Base-by-base conservation (phyloP, 2,888 invertebrate species). In the Orthonevra nobilis region DNA sequence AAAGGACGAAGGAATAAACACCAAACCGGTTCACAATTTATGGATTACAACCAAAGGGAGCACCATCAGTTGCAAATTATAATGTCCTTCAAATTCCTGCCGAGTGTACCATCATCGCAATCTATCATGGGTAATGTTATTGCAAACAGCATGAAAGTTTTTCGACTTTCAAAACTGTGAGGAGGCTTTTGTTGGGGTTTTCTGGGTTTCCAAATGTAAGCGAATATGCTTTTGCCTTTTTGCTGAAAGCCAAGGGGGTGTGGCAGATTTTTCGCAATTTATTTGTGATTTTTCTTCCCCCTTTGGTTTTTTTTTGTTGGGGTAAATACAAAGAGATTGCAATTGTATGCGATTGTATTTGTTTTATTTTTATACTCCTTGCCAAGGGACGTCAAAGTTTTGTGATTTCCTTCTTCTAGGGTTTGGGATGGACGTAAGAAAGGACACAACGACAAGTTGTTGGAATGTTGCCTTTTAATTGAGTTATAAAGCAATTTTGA, bases 401-500 rank as follows among this genome's bases (percentile, higher is more conserved):
- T 32, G 7, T 20, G 10, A 32, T 26, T 61, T 46, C 12, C 61
- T 17, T 36, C 17, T 12, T 17, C 46, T 15, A 26, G 36, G 26
- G 61, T 30, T 12, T 17, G 10, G 20, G 3, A n/a, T n/a, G n/a
- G n/a, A n/a, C n/a, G n/a, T n/a, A n/a, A 19, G 32, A 36, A 63
- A 36, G 70, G 58, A 77, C 44, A 54, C 17, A 36, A 19, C 44
- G 48, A 58, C n/a, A n/a, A n/a, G n/a, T n/a, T n/a, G 38, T 72
- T 60, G 28, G 58, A 32, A 70, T 58, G 42, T 44, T 28, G 64
- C 58, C 70, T 64, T 70, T 77, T 72, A 77, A 77, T 77, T 77
- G 77, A 77, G 77, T 77, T 77, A 66, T 38, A 46, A 72, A 77
- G 72, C 60, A 77, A 77, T 77, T 77, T 72, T 36, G 40, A 52